phyloP scores from a whole-genome alignment of 2,113 vertebrate species.

The Perca fluviatilis region DNA sequence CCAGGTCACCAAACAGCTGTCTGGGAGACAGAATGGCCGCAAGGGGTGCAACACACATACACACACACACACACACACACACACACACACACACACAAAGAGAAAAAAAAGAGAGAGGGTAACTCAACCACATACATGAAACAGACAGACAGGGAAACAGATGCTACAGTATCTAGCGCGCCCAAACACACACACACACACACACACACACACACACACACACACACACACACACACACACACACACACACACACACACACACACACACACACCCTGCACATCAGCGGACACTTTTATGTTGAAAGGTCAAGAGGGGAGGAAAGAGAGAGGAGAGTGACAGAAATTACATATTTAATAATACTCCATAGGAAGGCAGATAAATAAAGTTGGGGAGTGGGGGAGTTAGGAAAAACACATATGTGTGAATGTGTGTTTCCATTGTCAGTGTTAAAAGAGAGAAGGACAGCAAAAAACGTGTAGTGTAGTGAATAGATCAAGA shows the following conservation, averaged over 20 bases:
- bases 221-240: constrained; percentile 14
- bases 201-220: background rate
- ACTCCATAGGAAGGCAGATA: background rate
- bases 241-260: background rate
- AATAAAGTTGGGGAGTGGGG: background rate
- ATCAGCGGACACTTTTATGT: background rate
- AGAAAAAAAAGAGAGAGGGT: no score
- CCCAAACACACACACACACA: constrained; percentile 5
- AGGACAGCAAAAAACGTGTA: background rate
- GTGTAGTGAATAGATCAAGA: background rate
- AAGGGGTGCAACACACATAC: constrained; percentile 36
- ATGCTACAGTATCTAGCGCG: constrained; percentile 1
- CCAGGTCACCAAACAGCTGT: constrained; percentile 78
- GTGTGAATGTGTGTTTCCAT: background rate
- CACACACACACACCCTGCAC: background rate
- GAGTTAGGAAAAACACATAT: background rate
- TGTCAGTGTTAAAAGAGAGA: constrained; percentile 4
- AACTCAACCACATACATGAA: constrained; percentile 47
- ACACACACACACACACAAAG: constrained; percentile 5
- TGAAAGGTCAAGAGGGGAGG: background rate
- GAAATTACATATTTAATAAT: background rate
- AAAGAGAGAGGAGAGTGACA: background rate
- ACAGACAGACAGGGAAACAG: constrained; percentile 41
- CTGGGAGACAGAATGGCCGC: constrained; percentile 60
- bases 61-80: constrained; percentile 6